Evolutionary conservation across 2,888 invertebrate species (phyloP), one percentile per base, ranked within the genome.

Genomic region (Drosophila kokeensis): DNA sequence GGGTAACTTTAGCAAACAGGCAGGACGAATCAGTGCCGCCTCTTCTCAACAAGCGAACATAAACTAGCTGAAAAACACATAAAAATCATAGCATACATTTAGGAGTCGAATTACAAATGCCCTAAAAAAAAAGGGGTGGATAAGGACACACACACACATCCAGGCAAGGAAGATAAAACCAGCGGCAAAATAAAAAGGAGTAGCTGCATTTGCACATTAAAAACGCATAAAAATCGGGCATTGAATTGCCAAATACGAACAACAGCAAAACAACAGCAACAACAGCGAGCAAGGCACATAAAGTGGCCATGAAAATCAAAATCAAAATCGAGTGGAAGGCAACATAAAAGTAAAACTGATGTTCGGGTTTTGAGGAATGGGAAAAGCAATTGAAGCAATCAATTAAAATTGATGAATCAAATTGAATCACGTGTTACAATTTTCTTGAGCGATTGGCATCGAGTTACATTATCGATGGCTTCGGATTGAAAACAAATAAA

Each of bases 391-490:
- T 79, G 74, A 76, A 67, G 84, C 90, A 87, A 90, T 90, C 90
- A 87, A 87, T 89, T 90, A 90, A 90, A 87, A 89, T 87, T 75
- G 82, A 73, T 75, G 60, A 79, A 72, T 70, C 80, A 88, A 88
- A 89, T 86, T 86, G 90, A 83, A 90, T 86, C 88, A 88, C 90
- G 83, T 90, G 86, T 81, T 88, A 82, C 83, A 81, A 87, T 82
- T 81, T 74, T 69, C 54, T 55, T 59, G 50, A 65, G 42, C 36
- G 54, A 76, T 58, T 49, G 42, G 30, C 29, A 67, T 73, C 54
- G 55, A 66, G 57, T 65, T 72, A 71, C 79, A 68, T 34, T 15
- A 24, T n/a, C 29, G 38, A 21, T 11, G 7, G 5, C 11, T 15
- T 27, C 7, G 11, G 27, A 45, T 62, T 45, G 42, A 42, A 63